Evolutionary conservation across 53 echinoderm and acorn worm species (phyloP).

Genomic region (Arbacia lixula): DNA sequence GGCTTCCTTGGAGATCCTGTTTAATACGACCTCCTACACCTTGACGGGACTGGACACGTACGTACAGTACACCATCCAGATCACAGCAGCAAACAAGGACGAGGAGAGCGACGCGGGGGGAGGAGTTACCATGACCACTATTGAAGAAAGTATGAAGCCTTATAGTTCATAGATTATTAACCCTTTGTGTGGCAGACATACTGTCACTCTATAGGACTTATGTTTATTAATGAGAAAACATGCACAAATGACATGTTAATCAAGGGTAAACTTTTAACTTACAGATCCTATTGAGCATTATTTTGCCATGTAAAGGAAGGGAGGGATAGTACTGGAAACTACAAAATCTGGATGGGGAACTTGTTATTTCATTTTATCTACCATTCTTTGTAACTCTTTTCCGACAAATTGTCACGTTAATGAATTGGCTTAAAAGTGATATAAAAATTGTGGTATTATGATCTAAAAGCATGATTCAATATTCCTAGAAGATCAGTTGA

Average conservation of each 20-base stretch:
- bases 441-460: too few relatives aligned
- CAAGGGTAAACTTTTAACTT: too few relatives aligned
- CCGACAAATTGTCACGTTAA: too few relatives aligned
- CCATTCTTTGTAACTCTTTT: too few relatives aligned
- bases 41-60: not conserved
- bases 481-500: too few relatives aligned
- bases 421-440: too few relatives aligned
- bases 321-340: too few relatives aligned
- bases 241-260: not conserved
- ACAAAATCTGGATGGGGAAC: too few relatives aligned
- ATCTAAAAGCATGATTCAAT: too few relatives aligned
- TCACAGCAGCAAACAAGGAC: slow-evolving; percentile 1
- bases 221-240: not conserved
- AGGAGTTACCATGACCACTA: not conserved
- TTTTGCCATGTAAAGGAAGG: too few relatives aligned
- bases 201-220: not conserved
- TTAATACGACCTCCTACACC: not conserved
- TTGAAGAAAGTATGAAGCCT: slow-evolving; percentile 1
- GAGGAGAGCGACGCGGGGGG: slow-evolving; percentile 7
- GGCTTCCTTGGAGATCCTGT: not conserved
- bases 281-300: too few relatives aligned
- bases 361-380: too few relatives aligned
- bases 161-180: not conserved
- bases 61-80: not conserved
- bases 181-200: not conserved